Base-by-base conservation (phyloP, 2,888 invertebrate species). In the Cryptus viduatorius region DNA sequence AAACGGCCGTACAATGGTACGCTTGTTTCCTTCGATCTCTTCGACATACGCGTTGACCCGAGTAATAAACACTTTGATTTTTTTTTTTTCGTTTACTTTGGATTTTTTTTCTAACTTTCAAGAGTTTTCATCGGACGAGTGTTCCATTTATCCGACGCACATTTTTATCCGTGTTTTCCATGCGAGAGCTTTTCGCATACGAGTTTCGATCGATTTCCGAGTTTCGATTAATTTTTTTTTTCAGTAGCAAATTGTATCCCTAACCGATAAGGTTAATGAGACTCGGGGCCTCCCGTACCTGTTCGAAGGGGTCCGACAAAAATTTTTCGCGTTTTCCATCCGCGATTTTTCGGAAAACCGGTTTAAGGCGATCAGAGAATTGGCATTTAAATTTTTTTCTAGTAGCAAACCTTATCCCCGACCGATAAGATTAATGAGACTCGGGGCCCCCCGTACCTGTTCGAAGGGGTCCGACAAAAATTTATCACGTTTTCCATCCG, bases 1-100 rank as follows among this genome's bases (percentile, higher is more conserved):
- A 42, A 61, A 7, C 46, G 14, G 24, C 46, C 14, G 44, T 77
- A 77, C 82, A 77, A 77, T 78, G 82, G 29, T 42, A 31, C 37
- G 50, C n/a, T 56, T 82, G 77, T 82, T 73, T 65, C 24, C 50
- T 4, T 50, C 24, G 46, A 65, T 16, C 48, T 19, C 48, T 19
- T 64, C 29, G 42, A 53, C 42, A 65, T 19, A 50, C 59, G 24
- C 31, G 1, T 48, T 16, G 5, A 31, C 46, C 73, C 16, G 42
- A 14, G 61, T 46, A 29, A 64, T 64, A 48, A 75, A 75, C 7
- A 46, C 75, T 12, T 64, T 12, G 10, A 4, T 61, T 4, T 61
- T 14, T n/a, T 29, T 31, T 61, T 37, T 64, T 50, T 50, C 48
- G 31, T 16, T 10, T 37, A 61, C 53, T 14, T 48, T 48, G 53